A percentile compares a stretch with the other conserved stretches of the same genome.
Evolutionary conservation across 1,140 invertebrate species (phyloP).

Genomic region (Portunus trituberculatus): DNA sequence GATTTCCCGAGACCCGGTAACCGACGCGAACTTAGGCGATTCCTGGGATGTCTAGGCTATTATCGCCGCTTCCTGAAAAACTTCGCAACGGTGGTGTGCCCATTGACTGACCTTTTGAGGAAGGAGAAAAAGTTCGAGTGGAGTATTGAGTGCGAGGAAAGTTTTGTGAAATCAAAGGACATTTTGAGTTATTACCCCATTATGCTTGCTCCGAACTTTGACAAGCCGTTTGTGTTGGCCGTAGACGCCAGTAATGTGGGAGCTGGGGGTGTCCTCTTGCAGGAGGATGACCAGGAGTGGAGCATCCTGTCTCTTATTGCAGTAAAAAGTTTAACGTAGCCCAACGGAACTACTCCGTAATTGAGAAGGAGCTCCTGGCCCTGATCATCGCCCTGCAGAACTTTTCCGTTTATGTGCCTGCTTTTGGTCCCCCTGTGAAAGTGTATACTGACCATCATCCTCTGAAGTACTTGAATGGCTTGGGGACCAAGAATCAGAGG

Average conservation of each 20-base stretch:
- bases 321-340: constrained; percentile 31
- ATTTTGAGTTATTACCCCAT: background rate
- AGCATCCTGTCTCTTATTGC: constrained; percentile 15
- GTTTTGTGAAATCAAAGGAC: background rate
- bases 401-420: background rate
- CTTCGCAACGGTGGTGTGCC: background rate
- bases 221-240: background rate
- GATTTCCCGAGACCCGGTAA: background rate
- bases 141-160: background rate
- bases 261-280: background rate
- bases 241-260: no score
- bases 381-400: background rate
- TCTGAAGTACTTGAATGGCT: background rate
- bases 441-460: background rate
- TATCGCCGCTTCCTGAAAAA: background rate
- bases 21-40: background rate
- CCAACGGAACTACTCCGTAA: constrained; percentile 28
- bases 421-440: background rate
- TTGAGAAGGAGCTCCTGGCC: constrained; percentile 36
- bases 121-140: background rate
- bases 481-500: background rate
- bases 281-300: background rate
- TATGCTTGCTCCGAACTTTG: background rate
- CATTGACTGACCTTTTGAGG: background rate
- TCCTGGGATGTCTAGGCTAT: background rate